A percentile compares a stretch with the other conserved stretches of the same genome.
These are phyloP conservation scores for Epinephelus coioides DNA, from an alignment of 2,797 vertebrate genomes.

Conservation along the genomic window DNA sequence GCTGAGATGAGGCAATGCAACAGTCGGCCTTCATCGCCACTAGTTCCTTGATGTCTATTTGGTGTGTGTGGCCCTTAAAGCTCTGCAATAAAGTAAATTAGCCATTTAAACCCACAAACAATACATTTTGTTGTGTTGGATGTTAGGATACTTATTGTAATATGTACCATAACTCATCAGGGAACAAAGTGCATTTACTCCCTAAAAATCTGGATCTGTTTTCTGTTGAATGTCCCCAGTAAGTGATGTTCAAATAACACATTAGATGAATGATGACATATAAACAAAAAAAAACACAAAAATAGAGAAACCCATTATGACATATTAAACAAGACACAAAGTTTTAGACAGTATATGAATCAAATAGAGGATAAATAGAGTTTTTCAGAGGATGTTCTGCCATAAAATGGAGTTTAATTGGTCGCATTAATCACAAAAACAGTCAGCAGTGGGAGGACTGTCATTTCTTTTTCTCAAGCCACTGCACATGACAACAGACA, in stretches of 20 bases:
- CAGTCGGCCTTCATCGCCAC: too few relatives aligned
- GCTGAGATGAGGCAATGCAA: too few relatives aligned
- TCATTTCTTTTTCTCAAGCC: constrained; percentile 34
- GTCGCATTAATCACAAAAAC: constrained; percentile 63
- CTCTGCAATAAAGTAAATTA: neutral
- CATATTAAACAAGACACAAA: neutral
- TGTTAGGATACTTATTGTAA: neutral
- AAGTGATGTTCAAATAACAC: neutral
- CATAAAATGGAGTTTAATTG: constrained; percentile 66
- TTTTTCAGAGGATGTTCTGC: constrained; percentile 34
- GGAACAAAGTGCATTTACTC: neutral
- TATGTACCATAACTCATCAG: neutral
- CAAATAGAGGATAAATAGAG: neutral
- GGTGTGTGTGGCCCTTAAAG: too few relatives aligned
- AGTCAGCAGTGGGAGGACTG: constrained; percentile 34
- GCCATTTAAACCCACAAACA: neutral
- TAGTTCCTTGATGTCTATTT: too few relatives aligned
- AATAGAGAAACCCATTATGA: neutral
- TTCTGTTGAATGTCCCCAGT: neutral
- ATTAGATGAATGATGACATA: constrained; percentile 1
- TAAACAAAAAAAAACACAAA: neutral
- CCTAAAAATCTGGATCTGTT: neutral
- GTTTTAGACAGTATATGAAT: constrained; percentile 12
- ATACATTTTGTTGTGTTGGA: neutral
- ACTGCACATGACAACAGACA: constrained; percentile 52